Evolutionary conservation across 1,140 invertebrate genomes (phyloP).

Genomic region (Lordiphosa mommai): DNA sequence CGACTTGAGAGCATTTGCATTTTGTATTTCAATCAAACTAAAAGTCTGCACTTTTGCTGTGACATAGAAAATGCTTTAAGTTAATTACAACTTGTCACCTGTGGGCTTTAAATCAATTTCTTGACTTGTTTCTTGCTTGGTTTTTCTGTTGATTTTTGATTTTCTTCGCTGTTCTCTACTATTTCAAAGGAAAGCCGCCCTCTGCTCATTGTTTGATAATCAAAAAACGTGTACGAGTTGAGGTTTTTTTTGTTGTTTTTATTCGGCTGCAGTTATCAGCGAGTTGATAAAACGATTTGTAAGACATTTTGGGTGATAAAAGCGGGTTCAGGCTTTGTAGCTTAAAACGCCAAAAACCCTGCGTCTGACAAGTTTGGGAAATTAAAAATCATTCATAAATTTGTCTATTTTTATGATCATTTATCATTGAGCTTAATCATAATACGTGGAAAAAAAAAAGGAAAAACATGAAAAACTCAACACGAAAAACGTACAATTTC

Average conservation of each 20-base stretch:
- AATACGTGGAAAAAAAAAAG: conserved; percentile 41
- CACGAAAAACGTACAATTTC: conserved; percentile 33
- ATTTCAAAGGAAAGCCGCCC: conserved; percentile 59
- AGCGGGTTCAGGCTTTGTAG: conserved; percentile 73
- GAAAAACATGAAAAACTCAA: conserved; percentile 53
- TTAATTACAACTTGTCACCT: conserved; percentile 68
- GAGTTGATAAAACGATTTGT: conserved; percentile 78
- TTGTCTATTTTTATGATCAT: conserved; percentile 26
- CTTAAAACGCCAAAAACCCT: conserved; percentile 24
- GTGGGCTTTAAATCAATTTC: conserved; percentile 68
- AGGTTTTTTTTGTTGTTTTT: conserved; percentile 42
- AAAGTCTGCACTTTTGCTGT: no score
- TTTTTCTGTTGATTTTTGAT: conserved; percentile 24
- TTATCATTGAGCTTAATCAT: conserved; percentile 62
- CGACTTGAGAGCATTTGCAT: no score
- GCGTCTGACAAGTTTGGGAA: not conserved
- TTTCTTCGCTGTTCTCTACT: conserved; percentile 5
- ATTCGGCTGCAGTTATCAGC: conserved; percentile 23
- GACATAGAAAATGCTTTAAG: conserved; percentile 55
- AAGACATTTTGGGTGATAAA: conserved; percentile 70
- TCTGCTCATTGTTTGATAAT: conserved; percentile 51
- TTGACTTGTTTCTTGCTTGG: conserved; percentile 31
- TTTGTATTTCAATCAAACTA: no score
- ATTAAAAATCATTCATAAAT: conserved; percentile 14
- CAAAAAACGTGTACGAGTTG: conserved; percentile 57